Evolutionary conservation across 2,888 invertebrate genomes (phyloP).

Genomic region (Himalopsyche japonica): DNA sequence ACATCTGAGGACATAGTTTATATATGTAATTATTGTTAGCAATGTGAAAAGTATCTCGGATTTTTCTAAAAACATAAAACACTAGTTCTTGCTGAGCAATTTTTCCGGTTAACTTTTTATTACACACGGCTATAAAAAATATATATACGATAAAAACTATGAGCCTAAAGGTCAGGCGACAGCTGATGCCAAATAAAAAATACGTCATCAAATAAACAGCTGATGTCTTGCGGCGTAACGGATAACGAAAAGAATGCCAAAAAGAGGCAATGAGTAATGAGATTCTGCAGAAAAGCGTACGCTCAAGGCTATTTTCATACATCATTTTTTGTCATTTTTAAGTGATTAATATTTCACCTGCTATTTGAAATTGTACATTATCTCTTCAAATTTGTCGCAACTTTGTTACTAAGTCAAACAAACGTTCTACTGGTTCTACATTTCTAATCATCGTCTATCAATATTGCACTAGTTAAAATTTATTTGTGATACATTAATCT

Average conservation of each 20-base stretch:
- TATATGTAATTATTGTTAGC: no score
- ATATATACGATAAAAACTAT: slow-evolving; percentile 8
- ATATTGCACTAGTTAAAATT: not conserved
- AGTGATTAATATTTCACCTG: not conserved
- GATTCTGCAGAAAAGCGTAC: not conserved
- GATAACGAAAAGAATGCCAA: not conserved
- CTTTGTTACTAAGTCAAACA: not conserved
- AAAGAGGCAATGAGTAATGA: not conserved
- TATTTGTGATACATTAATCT: no score
- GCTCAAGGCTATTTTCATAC: not conserved
- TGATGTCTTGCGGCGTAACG: not conserved
- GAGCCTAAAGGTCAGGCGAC: not conserved
- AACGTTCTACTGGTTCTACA: not conserved
- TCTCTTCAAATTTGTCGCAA: not conserved
- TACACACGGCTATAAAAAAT: not conserved
- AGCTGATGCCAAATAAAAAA: not conserved
- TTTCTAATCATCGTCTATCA: no score
- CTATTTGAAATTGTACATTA: not conserved
- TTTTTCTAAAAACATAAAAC: not conserved
- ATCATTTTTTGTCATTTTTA: not conserved
- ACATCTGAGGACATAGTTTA: no score
- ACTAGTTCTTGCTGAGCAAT: not conserved
- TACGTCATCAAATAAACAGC: not conserved
- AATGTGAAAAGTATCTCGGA: not conserved
- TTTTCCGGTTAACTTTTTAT: not conserved